A percentile compares a stretch with the other conserved stretches of the same genome.
Evolutionary conservation across 1,140 invertebrate species (phyloP).

Genomic region (Zaprionus africanus): DNA sequence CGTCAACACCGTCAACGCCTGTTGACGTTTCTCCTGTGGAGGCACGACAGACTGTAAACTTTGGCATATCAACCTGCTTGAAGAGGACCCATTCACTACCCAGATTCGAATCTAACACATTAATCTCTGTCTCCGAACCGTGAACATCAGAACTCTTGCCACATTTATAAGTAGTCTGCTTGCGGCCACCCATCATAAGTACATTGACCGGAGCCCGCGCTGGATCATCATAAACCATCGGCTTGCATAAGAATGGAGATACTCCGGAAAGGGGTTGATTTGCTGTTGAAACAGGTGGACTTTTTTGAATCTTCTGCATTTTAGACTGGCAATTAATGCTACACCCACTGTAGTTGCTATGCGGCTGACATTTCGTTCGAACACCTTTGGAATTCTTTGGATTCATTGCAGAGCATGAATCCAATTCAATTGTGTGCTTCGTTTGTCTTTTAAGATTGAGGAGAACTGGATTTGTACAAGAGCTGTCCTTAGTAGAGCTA

Average conservation of each 20-base stretch:
- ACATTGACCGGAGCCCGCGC: slow-evolving; percentile 40
- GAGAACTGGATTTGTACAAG: background rate
- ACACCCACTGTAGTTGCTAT: no score
- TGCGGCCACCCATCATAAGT: slow-evolving; percentile 47
- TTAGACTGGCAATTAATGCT: no score
- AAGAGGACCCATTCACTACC: slow-evolving; percentile 43
- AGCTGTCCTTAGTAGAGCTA: background rate
- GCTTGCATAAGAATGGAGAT: background rate
- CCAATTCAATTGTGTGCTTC: no score
- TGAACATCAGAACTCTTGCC: background rate
- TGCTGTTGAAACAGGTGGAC: no score
- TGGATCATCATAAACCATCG: background rate
- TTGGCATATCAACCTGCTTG: slow-evolving; percentile 43
- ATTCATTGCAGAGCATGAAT: background rate
- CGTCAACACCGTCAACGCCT: background rate
- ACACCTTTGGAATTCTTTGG: background rate
- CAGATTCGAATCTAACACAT: slow-evolving; percentile 53
- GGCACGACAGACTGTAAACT: slow-evolving; percentile 43
- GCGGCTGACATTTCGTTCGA: no score
- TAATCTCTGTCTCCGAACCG: slow-evolving; percentile 31
- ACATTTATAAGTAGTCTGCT: slow-evolving; percentile 19
- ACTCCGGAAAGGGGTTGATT: background rate
- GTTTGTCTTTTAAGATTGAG: background rate
- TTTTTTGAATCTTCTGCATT: no score
- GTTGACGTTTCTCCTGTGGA: background rate